These are phyloP conservation scores for Troides helena DNA, from an alignment of 2,888 invertebrate genomes.

Conservation along the genomic window DNA sequence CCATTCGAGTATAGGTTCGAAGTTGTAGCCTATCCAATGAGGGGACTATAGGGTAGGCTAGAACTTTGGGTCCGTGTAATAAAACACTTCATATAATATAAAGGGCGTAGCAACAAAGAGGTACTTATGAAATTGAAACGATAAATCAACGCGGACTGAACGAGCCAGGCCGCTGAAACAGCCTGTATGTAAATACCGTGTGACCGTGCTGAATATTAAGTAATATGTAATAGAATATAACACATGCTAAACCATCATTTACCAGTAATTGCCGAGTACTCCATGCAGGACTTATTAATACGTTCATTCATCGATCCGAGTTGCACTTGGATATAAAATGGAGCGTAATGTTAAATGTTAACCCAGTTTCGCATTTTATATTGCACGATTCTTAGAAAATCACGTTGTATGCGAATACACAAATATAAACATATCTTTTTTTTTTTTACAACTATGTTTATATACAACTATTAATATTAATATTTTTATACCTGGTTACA, in stretches of 20 bases:
- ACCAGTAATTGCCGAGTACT: slow-evolving; percentile 44
- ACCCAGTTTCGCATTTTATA: slow-evolving; percentile 8
- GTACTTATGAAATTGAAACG: slow-evolving; percentile 79
- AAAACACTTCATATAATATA: slow-evolving; percentile 34
- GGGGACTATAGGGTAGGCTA: too few relatives aligned
- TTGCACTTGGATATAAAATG: slow-evolving; percentile 12
- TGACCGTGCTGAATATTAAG: slow-evolving; percentile 65
- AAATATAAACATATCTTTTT: neutral
- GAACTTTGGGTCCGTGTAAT: slow-evolving; percentile 27
- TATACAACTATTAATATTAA: neutral
- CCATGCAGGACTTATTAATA: slow-evolving; percentile 24
- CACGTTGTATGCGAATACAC: neutral
- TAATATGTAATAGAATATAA: slow-evolving; percentile 60
- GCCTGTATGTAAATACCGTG: slow-evolving; percentile 74
- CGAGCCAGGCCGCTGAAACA: slow-evolving; percentile 65
- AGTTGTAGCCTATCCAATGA: slow-evolving; percentile 2
- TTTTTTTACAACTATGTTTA: neutral
- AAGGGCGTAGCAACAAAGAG: slow-evolving; percentile 73
- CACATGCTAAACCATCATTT: slow-evolving; percentile 54
- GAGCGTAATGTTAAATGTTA: slow-evolving; percentile 8
- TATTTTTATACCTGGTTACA: too few relatives aligned
- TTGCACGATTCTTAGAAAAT: neutral
- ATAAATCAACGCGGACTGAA: slow-evolving; percentile 70
- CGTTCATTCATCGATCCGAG: slow-evolving; percentile 26
- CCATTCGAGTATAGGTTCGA: neutral